A percentile compares a stretch with the other conserved stretches of the same genome.
phyloP scores from a whole-genome alignment of 2,888 invertebrate species.

The Aphrophora alni region DNA sequence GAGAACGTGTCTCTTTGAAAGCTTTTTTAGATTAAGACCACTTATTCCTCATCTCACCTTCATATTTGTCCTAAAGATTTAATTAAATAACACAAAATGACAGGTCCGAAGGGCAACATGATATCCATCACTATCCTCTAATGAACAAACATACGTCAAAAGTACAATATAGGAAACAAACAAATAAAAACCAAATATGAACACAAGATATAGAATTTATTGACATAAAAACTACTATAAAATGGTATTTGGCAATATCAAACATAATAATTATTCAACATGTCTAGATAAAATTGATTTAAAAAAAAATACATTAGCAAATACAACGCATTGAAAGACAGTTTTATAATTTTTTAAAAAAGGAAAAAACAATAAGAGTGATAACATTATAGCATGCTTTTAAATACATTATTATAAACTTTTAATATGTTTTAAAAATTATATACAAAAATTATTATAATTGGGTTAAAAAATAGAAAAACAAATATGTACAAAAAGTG shows the following conservation, averaged over 20 bases:
- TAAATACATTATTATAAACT: not conserved
- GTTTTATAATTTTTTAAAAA: not conserved
- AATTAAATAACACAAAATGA: too few species aligned
- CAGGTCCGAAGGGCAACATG: too few species aligned
- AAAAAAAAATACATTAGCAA: not conserved
- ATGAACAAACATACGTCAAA: too few species aligned
- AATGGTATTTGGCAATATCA: not conserved
- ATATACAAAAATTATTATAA: not conserved
- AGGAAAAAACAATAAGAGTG: not conserved
- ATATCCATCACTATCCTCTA: too few species aligned
- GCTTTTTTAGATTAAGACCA: too few species aligned
- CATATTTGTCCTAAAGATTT: too few species aligned
- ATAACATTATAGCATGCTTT: not conserved
- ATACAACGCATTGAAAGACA: not conserved
- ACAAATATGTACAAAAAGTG: not conserved
- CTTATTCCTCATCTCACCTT: too few species aligned
- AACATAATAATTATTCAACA: not conserved
- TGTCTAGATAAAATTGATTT: not conserved
- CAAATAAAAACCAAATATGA: not conserved
- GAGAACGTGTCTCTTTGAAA: too few species aligned
- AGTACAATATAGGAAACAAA: too few species aligned
- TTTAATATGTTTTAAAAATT: not conserved
- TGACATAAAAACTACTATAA: not conserved
- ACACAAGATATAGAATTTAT: not conserved
- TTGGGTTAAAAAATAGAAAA: not conserved